Base-by-base conservation (phyloP, 1,140 invertebrate genomes). In the Camponotus floridanus region DNA sequence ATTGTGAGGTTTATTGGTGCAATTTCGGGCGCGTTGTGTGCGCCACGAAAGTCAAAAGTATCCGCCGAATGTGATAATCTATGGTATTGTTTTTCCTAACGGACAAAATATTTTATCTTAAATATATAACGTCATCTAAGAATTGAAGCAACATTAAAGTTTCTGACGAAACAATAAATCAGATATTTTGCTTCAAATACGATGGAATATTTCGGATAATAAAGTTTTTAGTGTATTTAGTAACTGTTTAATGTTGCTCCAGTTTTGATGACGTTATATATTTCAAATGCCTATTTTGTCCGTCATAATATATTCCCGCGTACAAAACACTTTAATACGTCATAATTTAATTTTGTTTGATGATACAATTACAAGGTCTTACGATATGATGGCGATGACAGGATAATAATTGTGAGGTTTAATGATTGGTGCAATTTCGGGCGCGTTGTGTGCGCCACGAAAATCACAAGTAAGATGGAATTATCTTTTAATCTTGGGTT, bases 401-500 rank as follows among this genome's bases (percentile, higher is more conserved):
- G 11, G n/a, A 45, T 83, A 61, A 83, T 83, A 45, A 48, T 21
- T n/a, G 55, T 42, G 26, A 73, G 26, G 1, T 83, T 81, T 73
- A 73, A 73, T 45, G 68, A 70, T 15, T 31, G 48, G 64, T 48
- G 76, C 76, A 26, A 71, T 71, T 81, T 81, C 9, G 36, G 48
- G 33, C 36, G 62, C 26, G 42, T 9, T 48, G 70, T 6, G 11
- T 21, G 26, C 18, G 51, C 45, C 15, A 15, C 18, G 21, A 81
- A 59, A 71, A 59, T 59, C 15, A 70, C 45, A 81, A 73, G 67
- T 73, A 61, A n/a, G 51, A 61, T 26, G 26, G 26, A 26, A 26
- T 83, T 83, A 73, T 73, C 26, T 73, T 73, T 62, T 42, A n/a
- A n/a, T n/a, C n/a, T n/a, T n/a, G n/a, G 39, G 26, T 39, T 55